Conservation (phyloP, 1,140 invertebrate species). For the Fopius arisanus region DNA sequence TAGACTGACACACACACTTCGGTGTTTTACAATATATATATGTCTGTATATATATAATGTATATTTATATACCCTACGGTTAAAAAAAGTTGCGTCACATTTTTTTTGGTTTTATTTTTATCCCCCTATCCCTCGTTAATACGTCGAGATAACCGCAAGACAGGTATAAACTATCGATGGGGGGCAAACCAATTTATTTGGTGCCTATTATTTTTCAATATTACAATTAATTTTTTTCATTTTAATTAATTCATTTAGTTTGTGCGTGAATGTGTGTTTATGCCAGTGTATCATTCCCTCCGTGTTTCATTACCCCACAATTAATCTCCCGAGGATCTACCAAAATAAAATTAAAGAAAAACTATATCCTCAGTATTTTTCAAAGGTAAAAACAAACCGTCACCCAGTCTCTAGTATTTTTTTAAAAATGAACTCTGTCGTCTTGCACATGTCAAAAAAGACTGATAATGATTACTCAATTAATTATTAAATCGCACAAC, state of each 20-base stretch:
- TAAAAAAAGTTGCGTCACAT: slow-evolving; percentile 12
- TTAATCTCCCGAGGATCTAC: too few species aligned
- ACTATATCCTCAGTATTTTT: too few species aligned
- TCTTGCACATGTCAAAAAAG: too few species aligned
- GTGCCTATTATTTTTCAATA: neutral
- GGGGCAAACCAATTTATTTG: neutral
- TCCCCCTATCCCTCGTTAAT: neutral
- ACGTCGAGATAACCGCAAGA: neutral
- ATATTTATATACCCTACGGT: slow-evolving; percentile 6
- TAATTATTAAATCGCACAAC: neutral
- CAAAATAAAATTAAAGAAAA: too few species aligned
- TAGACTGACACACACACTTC: slow-evolving; percentile 60
- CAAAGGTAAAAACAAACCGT: too few species aligned
- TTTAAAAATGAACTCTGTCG: too few species aligned
- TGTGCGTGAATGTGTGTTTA: neutral
- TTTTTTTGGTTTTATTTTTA: neutral
- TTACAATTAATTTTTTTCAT: neutral
- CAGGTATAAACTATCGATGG: neutral
- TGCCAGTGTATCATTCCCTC: neutral
- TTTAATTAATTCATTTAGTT: neutral
- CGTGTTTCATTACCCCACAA: too few species aligned
- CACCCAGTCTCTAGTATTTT: too few species aligned
- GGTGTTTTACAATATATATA: slow-evolving; percentile 59
- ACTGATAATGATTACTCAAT: neutral
- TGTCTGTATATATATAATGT: slow-evolving; percentile 27